Evolutionary conservation across 2,113 vertebrate genomes (phyloP).

Genomic region (Hypomesus transpacificus): DNA sequence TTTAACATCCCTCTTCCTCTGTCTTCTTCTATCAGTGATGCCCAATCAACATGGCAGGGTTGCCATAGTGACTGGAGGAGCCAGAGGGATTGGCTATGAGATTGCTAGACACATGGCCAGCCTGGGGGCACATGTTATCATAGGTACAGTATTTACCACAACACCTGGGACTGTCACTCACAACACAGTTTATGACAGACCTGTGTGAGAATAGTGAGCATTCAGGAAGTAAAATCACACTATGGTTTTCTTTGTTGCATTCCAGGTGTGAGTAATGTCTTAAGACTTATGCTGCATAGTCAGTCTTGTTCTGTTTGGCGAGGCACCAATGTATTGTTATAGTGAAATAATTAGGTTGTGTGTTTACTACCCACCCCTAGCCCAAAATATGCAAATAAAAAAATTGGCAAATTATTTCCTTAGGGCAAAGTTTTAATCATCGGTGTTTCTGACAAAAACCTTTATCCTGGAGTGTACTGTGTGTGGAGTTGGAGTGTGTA

Average conservation of each 20-base stretch:
- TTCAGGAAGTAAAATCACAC: background rate
- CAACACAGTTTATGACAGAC: background rate
- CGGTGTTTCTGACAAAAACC: conserved; percentile 23
- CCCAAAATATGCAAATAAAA: conserved; percentile 44
- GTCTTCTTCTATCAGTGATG: conserved; percentile 70
- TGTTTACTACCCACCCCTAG: conserved; percentile 22
- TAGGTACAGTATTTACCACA: conserved; percentile 73
- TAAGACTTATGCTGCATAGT: background rate
- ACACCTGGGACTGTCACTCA: conserved; percentile 12
- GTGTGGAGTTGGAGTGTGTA: background rate
- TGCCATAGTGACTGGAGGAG: conserved; percentile 86
- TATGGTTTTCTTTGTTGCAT: background rate
- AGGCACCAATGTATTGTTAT: conserved; percentile 7
- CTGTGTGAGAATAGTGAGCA: no score
- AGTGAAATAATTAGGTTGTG: conserved; percentile 45
- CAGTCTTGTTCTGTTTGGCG: conserved; percentile 12
- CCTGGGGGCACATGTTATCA: conserved; percentile 82
- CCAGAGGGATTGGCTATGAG: conserved; percentile 81
- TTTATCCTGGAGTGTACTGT: conserved; percentile 20
- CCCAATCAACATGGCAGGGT: conserved; percentile 80
- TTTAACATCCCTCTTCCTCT: conserved; percentile 41
- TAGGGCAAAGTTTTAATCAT: conserved; percentile 37
- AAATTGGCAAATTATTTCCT: conserved; percentile 44
- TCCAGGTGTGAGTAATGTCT: background rate
- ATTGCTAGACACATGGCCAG: conserved; percentile 76